phyloP scores from a whole-genome alignment of 2,113 vertebrate species.

The Indri indri region DNA sequence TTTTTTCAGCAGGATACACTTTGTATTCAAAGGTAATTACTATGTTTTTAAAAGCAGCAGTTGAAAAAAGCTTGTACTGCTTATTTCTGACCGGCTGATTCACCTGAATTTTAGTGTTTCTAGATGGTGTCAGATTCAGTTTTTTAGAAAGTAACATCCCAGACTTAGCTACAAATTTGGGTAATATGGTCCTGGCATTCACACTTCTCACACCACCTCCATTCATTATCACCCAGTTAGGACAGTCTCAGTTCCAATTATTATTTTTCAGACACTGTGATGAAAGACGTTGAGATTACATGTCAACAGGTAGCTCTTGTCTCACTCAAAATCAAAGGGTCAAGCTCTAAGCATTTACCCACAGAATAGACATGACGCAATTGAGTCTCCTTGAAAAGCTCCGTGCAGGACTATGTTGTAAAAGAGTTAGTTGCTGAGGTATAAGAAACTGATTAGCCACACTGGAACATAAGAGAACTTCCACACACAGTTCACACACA shows the following conservation, averaged over 20 bases:
- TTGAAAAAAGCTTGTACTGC: conserved; percentile 43
- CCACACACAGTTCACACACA: not conserved
- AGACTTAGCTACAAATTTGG: conserved; percentile 45
- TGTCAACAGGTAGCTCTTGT: not conserved
- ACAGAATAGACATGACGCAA: not conserved
- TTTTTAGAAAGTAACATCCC: not conserved
- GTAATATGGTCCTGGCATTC: not conserved
- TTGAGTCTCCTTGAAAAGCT: conserved; percentile 9
- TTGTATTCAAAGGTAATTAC: conserved; percentile 66
- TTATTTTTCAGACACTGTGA: not conserved
- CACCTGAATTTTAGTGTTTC: conserved; percentile 44
- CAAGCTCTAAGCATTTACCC: not conserved
- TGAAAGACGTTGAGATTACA: conserved; percentile 9
- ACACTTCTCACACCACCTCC: not conserved
- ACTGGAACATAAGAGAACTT: not conserved
- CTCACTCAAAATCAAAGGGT: conserved; percentile 11
- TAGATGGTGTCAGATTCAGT: not conserved
- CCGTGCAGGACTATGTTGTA: not conserved
- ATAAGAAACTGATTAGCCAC: not conserved
- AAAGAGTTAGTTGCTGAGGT: not conserved
- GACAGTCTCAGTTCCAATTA: not conserved
- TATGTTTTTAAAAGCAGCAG: conserved; percentile 58
- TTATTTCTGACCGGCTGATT: conserved; percentile 58
- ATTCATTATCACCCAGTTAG: not conserved
- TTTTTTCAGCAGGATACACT: conserved; percentile 55